Base-by-base conservation (phyloP, 2,797 vertebrate species). In the Etheostoma perlongum region DNA sequence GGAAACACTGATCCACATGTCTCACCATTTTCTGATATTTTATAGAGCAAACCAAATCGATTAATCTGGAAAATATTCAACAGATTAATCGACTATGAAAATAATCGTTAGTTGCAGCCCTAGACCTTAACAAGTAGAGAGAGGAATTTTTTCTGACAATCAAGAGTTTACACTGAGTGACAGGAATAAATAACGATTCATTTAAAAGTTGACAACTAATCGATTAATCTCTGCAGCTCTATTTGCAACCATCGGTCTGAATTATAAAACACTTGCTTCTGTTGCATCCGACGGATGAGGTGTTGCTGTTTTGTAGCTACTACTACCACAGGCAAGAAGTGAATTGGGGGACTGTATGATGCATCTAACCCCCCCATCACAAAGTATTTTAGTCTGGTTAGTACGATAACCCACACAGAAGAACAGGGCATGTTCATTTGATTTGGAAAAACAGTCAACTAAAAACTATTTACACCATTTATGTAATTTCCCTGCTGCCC, bases 401-500 rank as follows among this genome's bases (percentile, higher is more conserved):
- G 30, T 30, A 40, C 15, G 15, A 42, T 15, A 47, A 68, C 42
- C 13, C 54, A 53, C 21, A 25, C 14, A 49, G 48, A 5, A 16
- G 0, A 36, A 59, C 18, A 19, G 25, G 15, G 48, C 44, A 8
- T 16, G n/a, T 49, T 5, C 18, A 68, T 47, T 18, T 11, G 15
- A 46, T n/a, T 25, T 4, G 21, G 5, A 51, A 15, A 33, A 0
- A 13, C 7, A 10, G 14, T 12, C 48, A 36, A 30, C 48, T 60
- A 36, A 64, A 23, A 10, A 62, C 25, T 47, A 21, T 46, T 60
- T 0, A 42, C 42, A 68, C 2, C 0, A 46, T 42, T 58, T 25
- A 12, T n/a, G 53, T 18, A 48, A 69, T 7, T 19, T 73, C 36
- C 15, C 51, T n/a, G 54, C 62, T 25, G 59, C 27, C 18, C 57